Evolutionary conservation across 2,797 vertebrate genomes (phyloP).

Genomic region (Chelidonichthys spinosus): DNA sequence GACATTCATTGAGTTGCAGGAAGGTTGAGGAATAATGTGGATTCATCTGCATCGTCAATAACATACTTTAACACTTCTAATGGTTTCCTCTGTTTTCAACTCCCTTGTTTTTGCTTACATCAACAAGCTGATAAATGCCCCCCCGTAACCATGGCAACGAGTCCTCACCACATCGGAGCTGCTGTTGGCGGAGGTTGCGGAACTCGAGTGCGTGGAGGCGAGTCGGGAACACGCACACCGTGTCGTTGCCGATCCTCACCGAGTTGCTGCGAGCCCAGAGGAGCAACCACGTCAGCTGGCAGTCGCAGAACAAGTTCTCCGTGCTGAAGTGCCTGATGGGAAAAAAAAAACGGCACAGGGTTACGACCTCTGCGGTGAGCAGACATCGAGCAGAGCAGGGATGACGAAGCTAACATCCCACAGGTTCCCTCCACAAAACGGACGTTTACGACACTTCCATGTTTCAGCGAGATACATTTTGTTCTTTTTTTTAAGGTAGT

Average conservation of each 20-base stretch:
- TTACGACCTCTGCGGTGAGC: slow-evolving; percentile 11
- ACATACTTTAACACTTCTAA: background rate
- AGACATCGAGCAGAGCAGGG: too few relatives aligned
- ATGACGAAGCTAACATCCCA: too few relatives aligned
- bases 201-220: slow-evolving; percentile 87
- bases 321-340: slow-evolving; percentile 87
- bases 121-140: too few relatives aligned
- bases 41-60: background rate
- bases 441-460: too few relatives aligned
- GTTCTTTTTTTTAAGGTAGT: too few relatives aligned
- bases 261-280: slow-evolving; percentile 86
- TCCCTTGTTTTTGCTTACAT: too few relatives aligned
- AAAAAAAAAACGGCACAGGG: slow-evolving; percentile 6
- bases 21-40: background rate
- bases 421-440: too few relatives aligned
- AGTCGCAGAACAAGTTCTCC: slow-evolving; percentile 92
- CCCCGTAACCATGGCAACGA: too few relatives aligned
- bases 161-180: slow-evolving; percentile 89
- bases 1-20: background rate
- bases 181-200: slow-evolving; percentile 85
- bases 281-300: slow-evolving; percentile 90
- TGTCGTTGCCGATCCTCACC: slow-evolving; percentile 88
- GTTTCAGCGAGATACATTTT: too few relatives aligned
- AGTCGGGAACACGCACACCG: slow-evolving; percentile 86
- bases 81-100: too few relatives aligned